Evolutionary conservation across 2,888 invertebrate species (phyloP).

Genomic region (Thyatira batis): DNA sequence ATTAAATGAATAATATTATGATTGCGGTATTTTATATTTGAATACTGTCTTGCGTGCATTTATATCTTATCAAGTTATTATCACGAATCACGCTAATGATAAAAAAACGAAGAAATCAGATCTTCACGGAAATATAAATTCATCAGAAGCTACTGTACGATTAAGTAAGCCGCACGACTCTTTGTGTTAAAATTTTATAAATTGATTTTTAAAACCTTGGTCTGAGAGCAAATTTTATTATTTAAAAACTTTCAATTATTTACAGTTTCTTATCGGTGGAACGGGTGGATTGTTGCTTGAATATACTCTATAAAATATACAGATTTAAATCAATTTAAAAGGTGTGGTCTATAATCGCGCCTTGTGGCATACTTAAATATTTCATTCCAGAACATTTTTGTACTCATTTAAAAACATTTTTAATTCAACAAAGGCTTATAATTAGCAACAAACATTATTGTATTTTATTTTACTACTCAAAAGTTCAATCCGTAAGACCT

Average conservation of each 20-base stretch:
- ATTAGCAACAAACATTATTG: not conserved
- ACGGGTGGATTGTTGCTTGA: not conserved
- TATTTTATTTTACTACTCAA: not conserved
- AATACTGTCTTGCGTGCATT: not conserved
- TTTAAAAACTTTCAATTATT: constrained; percentile 5
- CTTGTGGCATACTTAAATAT: not conserved
- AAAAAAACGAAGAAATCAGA: not conserved
- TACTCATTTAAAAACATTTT: not conserved
- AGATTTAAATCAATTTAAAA: not conserved
- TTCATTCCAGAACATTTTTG: not conserved
- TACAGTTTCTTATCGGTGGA: constrained; percentile 1
- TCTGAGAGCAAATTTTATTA: not conserved
- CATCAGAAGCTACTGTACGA: no score
- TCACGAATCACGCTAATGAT: not conserved
- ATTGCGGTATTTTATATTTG: not conserved
- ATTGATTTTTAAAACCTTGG: not conserved
- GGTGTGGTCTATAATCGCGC: not conserved
- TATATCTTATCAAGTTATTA: not conserved
- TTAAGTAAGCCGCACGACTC: no score
- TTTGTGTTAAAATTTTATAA: not conserved
- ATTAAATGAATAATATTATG: not conserved
- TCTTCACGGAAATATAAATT: not conserved
- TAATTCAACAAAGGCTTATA: not conserved
- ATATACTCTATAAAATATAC: not conserved
- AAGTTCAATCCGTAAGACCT: not conserved